Base-by-base conservation (phyloP, 2,113 vertebrate species). In the Hyla sarda region DNA sequence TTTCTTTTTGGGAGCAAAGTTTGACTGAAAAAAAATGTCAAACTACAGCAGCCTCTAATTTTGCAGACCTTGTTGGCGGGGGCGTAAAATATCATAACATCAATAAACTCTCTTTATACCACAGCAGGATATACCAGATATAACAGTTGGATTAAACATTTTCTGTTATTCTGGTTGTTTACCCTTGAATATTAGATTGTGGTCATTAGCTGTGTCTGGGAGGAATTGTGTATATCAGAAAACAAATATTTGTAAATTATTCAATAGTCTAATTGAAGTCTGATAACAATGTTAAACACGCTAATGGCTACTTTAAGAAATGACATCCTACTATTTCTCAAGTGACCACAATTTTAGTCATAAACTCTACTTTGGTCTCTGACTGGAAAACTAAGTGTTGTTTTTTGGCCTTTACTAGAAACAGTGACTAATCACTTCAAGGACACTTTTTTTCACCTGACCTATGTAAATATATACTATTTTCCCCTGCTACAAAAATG, bases 211-310 rank as follows among this genome's bases (percentile, higher is more conserved):
- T 11, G 19, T 82, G 62, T 82, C 60, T 62, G 37, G 65, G 32
- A 82, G 37, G 25, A 47, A 82, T 30, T 5, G 3, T 3, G 41
- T 41, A 69, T 82, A 25, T 65, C 80, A 52, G 80, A 82, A 69
- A 50, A 48, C 60, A 65, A 50, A 50, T n/a, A 21, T 60, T 12
- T 82, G 37, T 82, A 82, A 82, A 82, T 82, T 50, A 72, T 71
- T 72, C 28, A 82, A 37, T 37, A 54, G 81, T 82, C 30, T 82
- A 72, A 54, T 54, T 72, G 65, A 41, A 41, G 41, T 82, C 65
- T 69, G 62, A 69, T 23, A 67, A 32, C 41, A 41, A 41, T 25
- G 47, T 60, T 32, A 52, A 52, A 69, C 14, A 72, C 2, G 10
- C 25, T 69, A 82, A 82, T 72, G 48, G 47, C 19, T 23, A 72